These are phyloP conservation scores for Pyrocephalus nanus DNA, from an alignment of 2,797 vertebrate species.

Conservation along the genomic window DNA sequence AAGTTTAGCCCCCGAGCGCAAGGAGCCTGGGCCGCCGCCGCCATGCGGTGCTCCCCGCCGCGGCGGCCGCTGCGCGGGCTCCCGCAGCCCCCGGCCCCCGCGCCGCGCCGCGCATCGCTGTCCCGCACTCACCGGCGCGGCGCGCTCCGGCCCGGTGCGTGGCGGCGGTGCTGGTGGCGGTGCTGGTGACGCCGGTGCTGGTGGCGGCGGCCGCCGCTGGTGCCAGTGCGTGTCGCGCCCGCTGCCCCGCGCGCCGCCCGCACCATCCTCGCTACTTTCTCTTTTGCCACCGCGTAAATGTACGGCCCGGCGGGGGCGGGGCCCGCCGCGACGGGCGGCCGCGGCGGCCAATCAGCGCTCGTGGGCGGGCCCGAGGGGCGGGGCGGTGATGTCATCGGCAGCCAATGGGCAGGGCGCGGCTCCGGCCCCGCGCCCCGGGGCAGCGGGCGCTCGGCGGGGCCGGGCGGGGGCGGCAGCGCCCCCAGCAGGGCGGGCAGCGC, in stretches of 20 bases:
- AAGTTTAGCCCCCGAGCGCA: background rate
- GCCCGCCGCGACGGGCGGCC: conserved; percentile 71
- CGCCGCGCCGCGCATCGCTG: background rate
- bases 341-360: conserved; percentile 73
- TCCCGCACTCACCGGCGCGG: background rate
- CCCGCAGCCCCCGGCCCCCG: background rate
- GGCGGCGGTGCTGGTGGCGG: background rate
- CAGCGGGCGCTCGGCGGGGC: background rate
- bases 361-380: background rate
- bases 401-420: conserved; percentile 83
- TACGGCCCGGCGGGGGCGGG: conserved; percentile 80
- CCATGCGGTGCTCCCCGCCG: background rate
- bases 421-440: conserved; percentile 23
- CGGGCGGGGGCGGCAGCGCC: background rate
- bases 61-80: background rate
- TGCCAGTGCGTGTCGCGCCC: background rate
- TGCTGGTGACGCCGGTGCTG: background rate
- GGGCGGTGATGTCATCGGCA: conserved; percentile 88
- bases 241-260: background rate
- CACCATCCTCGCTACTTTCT: conserved; percentile 85
- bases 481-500: background rate
- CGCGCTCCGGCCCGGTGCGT: background rate
- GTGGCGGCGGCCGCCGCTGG: background rate
- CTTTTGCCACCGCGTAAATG: conserved; percentile 83
- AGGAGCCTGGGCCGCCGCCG: background rate